Evolutionary conservation across 2,797 vertebrate genomes (phyloP).

Genomic region (Girardinus metallicus): DNA sequence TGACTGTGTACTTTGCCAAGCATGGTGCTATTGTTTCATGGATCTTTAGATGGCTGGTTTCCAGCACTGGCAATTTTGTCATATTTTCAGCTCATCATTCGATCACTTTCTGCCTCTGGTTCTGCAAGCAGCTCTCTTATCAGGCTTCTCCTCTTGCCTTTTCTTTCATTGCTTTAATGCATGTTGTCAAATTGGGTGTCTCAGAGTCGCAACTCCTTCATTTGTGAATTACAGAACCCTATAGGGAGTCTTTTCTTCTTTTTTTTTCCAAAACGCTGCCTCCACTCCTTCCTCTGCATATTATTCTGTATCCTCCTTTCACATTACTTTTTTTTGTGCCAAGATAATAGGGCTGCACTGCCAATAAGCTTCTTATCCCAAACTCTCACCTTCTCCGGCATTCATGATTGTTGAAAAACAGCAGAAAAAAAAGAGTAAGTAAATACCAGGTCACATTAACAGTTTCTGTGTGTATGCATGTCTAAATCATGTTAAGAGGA

Average conservation of each 20-base stretch:
- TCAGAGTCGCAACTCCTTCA: conserved; percentile 66
- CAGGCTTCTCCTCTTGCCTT: conserved; percentile 50
- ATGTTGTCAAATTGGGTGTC: conserved; percentile 72
- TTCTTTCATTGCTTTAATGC: conserved; percentile 68
- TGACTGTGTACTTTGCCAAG: conserved; percentile 53
- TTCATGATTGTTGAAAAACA: conserved; percentile 31
- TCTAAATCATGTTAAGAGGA: conserved; percentile 6
- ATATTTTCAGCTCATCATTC: conserved; percentile 71
- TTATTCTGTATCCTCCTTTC: conserved; percentile 37
- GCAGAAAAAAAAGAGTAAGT: conserved; percentile 6
- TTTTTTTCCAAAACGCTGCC: conserved; percentile 31
- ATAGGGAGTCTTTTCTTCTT: conserved; percentile 41
- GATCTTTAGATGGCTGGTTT: conserved; percentile 69
- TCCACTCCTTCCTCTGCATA: conserved; percentile 26
- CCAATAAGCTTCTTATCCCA: conserved; percentile 74
- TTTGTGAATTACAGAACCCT: conserved; percentile 72
- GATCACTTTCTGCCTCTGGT: conserved; percentile 43
- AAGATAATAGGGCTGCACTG: conserved; percentile 43
- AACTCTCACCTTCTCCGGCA: conserved; percentile 52
- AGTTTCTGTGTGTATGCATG: conserved; percentile 8
- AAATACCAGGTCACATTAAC: conserved; percentile 30
- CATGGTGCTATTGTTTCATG: conserved; percentile 67
- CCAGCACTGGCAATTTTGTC: conserved; percentile 70
- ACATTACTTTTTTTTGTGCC: conserved; percentile 15
- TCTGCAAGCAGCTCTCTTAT: conserved; percentile 63